Evolutionary conservation across 64 coral and sea anemone species (phyloP).

Genomic region (Actinia tenebrosa): DNA sequence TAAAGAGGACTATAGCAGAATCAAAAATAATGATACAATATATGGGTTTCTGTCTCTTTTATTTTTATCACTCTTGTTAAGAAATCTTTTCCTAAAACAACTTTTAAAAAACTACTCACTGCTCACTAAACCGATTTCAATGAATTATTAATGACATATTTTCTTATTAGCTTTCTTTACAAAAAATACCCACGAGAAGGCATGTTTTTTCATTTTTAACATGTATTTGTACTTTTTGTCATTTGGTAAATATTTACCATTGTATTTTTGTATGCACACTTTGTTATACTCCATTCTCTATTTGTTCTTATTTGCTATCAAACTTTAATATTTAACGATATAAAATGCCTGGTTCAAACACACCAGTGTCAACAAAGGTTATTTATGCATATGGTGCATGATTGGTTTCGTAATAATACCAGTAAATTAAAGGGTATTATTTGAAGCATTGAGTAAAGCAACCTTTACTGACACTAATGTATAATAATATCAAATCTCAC

Average conservation of each 20-base stretch:
- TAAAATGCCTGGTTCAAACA: background rate
- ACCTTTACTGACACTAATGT: background rate
- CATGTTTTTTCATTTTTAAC: too few species aligned
- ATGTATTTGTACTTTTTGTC: too few species aligned
- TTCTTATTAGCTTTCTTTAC: background rate
- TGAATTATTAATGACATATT: background rate
- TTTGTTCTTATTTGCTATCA: background rate
- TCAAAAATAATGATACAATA: too few species aligned
- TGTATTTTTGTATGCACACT: background rate
- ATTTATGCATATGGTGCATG: too few species aligned
- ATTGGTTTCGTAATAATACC: too few species aligned
- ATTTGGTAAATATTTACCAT: background rate
- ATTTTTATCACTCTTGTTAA: slow-evolving; percentile 3
- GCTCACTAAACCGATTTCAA: background rate
- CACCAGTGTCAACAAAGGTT: too few species aligned
- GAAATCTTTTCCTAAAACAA: too few species aligned
- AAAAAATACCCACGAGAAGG: background rate
- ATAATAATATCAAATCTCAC: background rate
- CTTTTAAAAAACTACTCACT: background rate
- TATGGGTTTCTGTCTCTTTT: background rate
- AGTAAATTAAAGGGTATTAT: too few species aligned
- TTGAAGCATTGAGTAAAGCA: too few species aligned
- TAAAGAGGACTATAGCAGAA: too few species aligned
- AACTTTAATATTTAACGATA: background rate
- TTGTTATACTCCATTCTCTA: background rate